phyloP scores from a whole-genome alignment of 2,797 vertebrate species.

The Euthynnus affinis region DNA sequence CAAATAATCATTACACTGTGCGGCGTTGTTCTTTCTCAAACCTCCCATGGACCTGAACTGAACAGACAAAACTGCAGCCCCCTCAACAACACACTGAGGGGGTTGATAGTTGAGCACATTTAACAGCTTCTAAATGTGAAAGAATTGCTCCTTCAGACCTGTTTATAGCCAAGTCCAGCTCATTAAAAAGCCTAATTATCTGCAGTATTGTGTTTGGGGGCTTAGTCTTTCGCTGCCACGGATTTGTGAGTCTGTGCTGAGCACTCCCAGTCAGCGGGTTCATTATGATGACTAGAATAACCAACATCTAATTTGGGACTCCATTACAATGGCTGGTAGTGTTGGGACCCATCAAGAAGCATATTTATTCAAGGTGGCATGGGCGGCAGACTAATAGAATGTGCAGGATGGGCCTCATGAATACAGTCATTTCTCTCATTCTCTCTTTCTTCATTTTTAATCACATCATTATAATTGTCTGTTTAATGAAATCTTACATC shows the following conservation, averaged over 20 bases:
- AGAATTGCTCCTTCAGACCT: slow-evolving; percentile 58
- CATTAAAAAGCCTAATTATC: slow-evolving; percentile 80
- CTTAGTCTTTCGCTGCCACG: slow-evolving; percentile 55
- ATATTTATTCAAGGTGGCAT: slow-evolving; percentile 85
- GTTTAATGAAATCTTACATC: slow-evolving; percentile 88
- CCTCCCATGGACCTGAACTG: background rate
- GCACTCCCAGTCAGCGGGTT: slow-evolving; percentile 80
- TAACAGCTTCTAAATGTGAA: slow-evolving; percentile 57
- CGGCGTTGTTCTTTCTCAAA: background rate
- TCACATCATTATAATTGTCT: slow-evolving; percentile 90
- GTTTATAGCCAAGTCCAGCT: slow-evolving; percentile 65
- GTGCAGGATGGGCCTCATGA: slow-evolving; percentile 90
- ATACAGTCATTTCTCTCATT: slow-evolving; percentile 82
- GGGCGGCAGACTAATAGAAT: slow-evolving; percentile 85
- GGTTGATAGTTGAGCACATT: slow-evolving; percentile 25
- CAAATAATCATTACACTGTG: slow-evolving; percentile 27
- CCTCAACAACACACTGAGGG: background rate
- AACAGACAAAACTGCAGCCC: background rate
- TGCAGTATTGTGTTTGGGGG: slow-evolving; percentile 70
- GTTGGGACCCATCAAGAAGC: slow-evolving; percentile 84
- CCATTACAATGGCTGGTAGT: slow-evolving; percentile 86
- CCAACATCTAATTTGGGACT: slow-evolving; percentile 78
- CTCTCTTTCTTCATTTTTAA: slow-evolving; percentile 76
- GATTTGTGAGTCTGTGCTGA: slow-evolving; percentile 67
- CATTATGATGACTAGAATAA: slow-evolving; percentile 78